Percentiles rank a stretch among this genome's conserved stretches.
Conservation (phyloP, 2,797 vertebrate species). For the Rhabdophis nuchalis region DNA sequence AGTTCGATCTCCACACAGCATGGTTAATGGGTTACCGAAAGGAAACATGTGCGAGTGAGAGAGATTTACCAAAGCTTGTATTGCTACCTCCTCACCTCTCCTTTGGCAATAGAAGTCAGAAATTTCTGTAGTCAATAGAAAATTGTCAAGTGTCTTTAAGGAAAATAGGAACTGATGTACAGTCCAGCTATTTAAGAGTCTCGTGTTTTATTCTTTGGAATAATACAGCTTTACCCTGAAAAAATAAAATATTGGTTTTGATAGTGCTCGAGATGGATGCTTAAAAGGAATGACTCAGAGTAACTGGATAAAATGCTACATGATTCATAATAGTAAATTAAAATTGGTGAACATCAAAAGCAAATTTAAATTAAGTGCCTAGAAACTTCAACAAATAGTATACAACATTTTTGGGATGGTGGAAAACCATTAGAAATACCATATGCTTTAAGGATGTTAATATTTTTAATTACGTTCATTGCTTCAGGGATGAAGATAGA, state of each 20-base stretch:
- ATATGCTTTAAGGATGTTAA: background rate
- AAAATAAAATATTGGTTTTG: background rate
- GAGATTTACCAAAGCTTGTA: background rate
- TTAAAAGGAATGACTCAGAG: background rate
- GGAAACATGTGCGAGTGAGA: background rate
- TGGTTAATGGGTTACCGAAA: background rate
- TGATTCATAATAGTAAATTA: background rate
- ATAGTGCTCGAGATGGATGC: background rate
- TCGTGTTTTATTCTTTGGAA: background rate
- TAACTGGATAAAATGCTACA: background rate
- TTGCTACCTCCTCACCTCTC: fast-evolving
- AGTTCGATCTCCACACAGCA: fast-evolving
- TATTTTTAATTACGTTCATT: background rate
- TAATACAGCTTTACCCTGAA: background rate
- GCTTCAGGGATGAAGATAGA: background rate
- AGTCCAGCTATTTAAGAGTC: background rate
- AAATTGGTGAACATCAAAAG: background rate
- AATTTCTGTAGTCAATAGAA: background rate
- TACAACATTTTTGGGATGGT: background rate
- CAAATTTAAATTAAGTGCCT: background rate
- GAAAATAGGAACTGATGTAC: background rate
- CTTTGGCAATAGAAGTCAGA: background rate
- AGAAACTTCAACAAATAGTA: background rate
- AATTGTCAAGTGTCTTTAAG: background rate
- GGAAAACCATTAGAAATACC: background rate